phyloP scores from a whole-genome alignment of 2,888 invertebrate species.

The Caenorhabditis sp. region DNA sequence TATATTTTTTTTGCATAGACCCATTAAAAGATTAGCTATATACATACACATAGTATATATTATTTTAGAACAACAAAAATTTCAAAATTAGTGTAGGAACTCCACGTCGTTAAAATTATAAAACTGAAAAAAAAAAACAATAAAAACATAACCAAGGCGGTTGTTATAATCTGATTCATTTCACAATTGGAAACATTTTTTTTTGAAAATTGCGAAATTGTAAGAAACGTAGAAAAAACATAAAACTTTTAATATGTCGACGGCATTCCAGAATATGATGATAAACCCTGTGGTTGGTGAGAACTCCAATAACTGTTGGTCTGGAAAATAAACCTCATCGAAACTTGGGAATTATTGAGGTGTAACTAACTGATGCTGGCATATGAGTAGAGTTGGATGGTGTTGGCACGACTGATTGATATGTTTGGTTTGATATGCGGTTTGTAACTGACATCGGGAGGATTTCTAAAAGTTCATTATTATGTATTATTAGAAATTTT shows the following conservation, averaged over 20 bases:
- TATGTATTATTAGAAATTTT: conserved; percentile 1
- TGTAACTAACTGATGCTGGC: conserved; percentile 17
- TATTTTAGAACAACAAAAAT: too few species aligned
- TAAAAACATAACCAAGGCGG: neutral
- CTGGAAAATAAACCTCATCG: conserved; percentile 3
- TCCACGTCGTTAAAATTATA: neutral
- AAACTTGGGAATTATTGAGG: neutral
- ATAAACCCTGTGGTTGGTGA: conserved; percentile 16
- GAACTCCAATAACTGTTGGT: conserved; percentile 24
- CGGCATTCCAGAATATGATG: conserved; percentile 39
- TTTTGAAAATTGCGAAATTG: too few species aligned
- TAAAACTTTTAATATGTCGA: conserved; percentile 34
- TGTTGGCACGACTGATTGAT: conserved; percentile 21
- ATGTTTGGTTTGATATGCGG: conserved; percentile 14
- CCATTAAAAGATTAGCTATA: too few species aligned
- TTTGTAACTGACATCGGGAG: conserved; percentile 22
- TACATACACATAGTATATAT: too few species aligned
- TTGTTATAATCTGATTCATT: neutral
- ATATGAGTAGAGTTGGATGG: conserved; percentile 18
- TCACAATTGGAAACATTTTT: neutral
- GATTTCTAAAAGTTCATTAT: conserved; percentile 15
- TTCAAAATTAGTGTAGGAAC: too few species aligned
- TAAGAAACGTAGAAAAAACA: too few species aligned
- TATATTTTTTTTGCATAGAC: too few species aligned
- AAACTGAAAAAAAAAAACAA: neutral